Evolutionary conservation across 2,113 vertebrate species (phyloP), one percentile per base, ranked within the genome.

Genomic region (Melanerpes aurifrons): DNA sequence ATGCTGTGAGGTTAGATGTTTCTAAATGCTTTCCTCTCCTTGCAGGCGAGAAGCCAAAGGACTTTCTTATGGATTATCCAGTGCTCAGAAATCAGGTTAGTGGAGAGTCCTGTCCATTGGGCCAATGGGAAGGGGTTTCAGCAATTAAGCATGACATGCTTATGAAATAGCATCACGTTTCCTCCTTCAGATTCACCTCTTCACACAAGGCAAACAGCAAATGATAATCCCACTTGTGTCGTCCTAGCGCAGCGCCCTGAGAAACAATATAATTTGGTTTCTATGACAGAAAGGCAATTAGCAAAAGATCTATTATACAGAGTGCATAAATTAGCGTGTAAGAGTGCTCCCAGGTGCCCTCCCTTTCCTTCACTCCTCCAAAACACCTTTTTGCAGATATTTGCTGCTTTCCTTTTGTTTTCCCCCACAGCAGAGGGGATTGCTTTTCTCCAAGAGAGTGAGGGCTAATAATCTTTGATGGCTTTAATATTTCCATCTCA

Each of bases 31-130:
- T 96, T 90, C 86, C 87, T 97, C 54, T 97, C 83, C 86, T 91
- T 3, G 2, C 92, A 99, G 98, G 96, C 98, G 94, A 97, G 98
- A 98, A 96, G 97, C 96, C 77, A 98, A 98, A 95, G 98, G 97
- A 92, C 96, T 97, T 94, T 82, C 95, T 5, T 98, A 98, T 4
- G 97, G 97, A 82, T 97, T 98, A 50, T 77, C 97, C 31, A 97
- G 98, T 59, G 91, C 94, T 73, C 97, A 97, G 79, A 98, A 98
- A 94, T 95, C 98, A 97, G 98, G 98, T 98, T 82, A 90, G 98
- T 98, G 78, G 37, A 94, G 94, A 95, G 72, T 69, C 67, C 56
- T 74, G 78, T 48, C 90, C 37, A 5, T 31, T 43, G 47, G 28
- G 73, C 67, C 40, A 69, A 37, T 2, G 20, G 67, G 40, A 88